Percentiles rank a stretch among this genome's conserved stretches.
Conservation (phyloP, 1,140 invertebrate species). For the Drosophila willistoni region DNA sequence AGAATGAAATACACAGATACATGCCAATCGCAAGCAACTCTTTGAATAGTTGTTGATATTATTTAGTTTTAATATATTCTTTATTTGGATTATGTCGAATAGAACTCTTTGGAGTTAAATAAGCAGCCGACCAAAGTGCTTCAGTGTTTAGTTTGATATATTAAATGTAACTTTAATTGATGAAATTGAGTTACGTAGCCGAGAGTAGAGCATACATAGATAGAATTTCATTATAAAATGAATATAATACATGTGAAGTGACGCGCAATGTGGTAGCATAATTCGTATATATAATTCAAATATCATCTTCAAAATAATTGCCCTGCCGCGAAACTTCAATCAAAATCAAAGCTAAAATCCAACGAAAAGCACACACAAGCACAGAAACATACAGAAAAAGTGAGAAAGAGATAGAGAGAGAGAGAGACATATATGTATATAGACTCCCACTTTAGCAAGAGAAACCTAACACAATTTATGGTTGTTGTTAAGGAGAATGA, state of each 20-base stretch:
- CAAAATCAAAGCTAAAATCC: conserved; percentile 21
- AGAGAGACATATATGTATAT: not conserved
- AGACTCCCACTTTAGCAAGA: not conserved
- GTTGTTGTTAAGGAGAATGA: conserved; percentile 8
- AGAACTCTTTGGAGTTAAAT: too few species aligned
- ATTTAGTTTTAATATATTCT: too few species aligned
- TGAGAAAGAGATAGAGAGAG: not conserved
- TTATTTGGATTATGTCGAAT: too few species aligned
- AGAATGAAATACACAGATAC: too few species aligned
- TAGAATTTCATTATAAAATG: not conserved
- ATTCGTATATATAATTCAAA: not conserved
- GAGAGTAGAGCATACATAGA: not conserved
- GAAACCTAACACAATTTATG: conserved; percentile 12
- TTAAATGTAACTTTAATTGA: not conserved
- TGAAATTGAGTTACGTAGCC: not conserved
- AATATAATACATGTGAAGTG: not conserved
- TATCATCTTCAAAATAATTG: conserved; percentile 11
- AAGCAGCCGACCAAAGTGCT: too few species aligned
- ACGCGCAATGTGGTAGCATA: too few species aligned
- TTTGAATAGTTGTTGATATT: too few species aligned
- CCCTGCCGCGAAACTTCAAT: conserved; percentile 12
- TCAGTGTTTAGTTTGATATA: too few species aligned
- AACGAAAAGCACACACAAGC: conserved; percentile 10
- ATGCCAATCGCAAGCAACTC: too few species aligned
- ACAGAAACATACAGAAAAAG: not conserved